phyloP scores from a whole-genome alignment of 2,113 vertebrate genomes.

The Ictalurus punctatus region DNA sequence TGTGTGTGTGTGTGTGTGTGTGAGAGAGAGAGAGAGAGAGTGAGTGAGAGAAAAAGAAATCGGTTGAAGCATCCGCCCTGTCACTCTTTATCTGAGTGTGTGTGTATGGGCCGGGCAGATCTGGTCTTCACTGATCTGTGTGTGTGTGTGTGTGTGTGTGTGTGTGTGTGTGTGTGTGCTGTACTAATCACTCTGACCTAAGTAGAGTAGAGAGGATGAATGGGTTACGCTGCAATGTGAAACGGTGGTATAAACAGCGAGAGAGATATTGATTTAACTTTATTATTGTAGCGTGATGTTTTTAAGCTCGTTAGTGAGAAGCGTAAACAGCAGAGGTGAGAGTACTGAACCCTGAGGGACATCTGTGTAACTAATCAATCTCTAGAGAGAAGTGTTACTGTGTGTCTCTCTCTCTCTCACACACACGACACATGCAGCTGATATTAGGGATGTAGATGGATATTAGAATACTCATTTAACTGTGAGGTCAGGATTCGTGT shows the following conservation, averaged over 20 bases:
- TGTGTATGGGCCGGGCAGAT: conserved; percentile 51
- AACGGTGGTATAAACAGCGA: neutral
- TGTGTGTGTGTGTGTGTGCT: neutral
- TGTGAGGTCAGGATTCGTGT: neutral
- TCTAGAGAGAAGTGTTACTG: neutral
- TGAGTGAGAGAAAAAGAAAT: neutral
- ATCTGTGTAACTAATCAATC: neutral
- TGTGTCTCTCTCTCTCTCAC: too few relatives aligned
- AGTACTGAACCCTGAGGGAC: neutral
- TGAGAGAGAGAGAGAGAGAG: too few relatives aligned
- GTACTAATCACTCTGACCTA: neutral
- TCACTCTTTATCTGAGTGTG: conserved; percentile 57
- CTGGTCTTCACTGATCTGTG: conserved; percentile 24
- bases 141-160: conserved; percentile 9
- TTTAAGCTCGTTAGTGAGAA: neutral
- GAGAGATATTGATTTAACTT: neutral
- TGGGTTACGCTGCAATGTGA: neutral
- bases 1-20: neutral
- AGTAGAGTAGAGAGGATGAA: neutral
- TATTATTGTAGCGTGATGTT: neutral
- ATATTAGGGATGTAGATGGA: neutral
- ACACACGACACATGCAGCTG: neutral
- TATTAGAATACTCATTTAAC: too few relatives aligned
- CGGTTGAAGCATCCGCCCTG: conserved; percentile 14
- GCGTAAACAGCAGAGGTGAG: neutral